Evolutionary conservation across 2,113 vertebrate genomes (phyloP).

Genomic region (Anas platyrhynchos): DNA sequence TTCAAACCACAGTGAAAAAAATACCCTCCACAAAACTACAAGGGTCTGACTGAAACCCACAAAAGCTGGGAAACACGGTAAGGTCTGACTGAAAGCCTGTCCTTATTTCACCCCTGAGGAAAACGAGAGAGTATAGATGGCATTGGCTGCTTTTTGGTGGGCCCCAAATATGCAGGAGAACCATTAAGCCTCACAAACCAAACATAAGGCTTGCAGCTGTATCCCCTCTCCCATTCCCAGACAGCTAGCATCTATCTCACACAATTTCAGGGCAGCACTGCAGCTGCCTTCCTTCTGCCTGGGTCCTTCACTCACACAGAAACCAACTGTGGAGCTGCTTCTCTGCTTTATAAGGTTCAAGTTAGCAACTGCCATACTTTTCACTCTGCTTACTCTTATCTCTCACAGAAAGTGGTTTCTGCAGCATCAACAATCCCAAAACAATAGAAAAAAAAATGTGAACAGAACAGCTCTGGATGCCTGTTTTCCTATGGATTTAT

Average conservation of each 20-base stretch:
- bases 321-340: background rate
- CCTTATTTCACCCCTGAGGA: conserved; percentile 48
- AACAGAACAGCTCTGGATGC: background rate
- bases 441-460: background rate
- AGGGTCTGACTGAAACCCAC: conserved; percentile 38
- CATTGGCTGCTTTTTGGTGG: background rate
- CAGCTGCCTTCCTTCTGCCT: background rate
- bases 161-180: background rate
- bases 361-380: background rate
- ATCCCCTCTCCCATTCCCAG: background rate
- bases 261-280: background rate
- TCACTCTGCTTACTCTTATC: background rate
- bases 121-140: background rate
- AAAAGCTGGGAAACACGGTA: conserved; percentile 15
- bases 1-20: conserved; percentile 15
- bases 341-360: background rate
- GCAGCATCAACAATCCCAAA: background rate
- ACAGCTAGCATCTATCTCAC: background rate
- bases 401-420: background rate
- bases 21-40: background rate
- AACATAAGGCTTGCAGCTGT: background rate
- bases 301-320: background rate
- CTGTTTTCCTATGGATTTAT: background rate
- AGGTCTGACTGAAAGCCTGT: conserved; percentile 37
- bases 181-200: background rate